Evolutionary conservation across 2,888 invertebrate genomes (phyloP).

Genomic region (Agrochola litura): DNA sequence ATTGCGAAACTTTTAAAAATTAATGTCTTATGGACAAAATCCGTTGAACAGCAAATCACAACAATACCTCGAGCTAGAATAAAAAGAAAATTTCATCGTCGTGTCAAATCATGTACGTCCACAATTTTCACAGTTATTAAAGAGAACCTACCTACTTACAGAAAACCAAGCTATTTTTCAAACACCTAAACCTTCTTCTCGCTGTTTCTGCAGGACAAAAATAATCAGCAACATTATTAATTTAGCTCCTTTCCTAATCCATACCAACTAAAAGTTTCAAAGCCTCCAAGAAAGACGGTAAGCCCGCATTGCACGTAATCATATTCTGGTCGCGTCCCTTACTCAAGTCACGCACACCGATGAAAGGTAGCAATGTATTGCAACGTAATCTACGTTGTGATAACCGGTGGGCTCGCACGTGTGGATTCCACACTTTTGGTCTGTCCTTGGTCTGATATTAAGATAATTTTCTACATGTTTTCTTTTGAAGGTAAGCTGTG

Average conservation of each 20-base stretch:
- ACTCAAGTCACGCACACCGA: constrained; percentile 48
- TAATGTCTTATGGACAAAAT: background rate
- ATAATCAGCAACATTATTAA: constrained; percentile 27
- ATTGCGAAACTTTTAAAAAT: background rate
- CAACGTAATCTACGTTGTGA: constrained; percentile 45
- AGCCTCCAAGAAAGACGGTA: constrained; percentile 17
- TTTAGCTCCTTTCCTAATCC: constrained; percentile 32
- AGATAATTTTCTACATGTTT: constrained; percentile 31
- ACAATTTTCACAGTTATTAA: background rate
- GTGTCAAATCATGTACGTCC: background rate
- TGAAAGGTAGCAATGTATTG: constrained; percentile 62
- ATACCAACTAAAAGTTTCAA: constrained; percentile 3
- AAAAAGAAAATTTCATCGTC: background rate
- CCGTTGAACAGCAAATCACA: background rate
- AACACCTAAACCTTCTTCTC: background rate
- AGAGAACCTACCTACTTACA: background rate
- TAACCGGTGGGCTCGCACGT: constrained; percentile 37
- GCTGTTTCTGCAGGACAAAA: background rate
- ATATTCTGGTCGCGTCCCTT: constrained; percentile 47
- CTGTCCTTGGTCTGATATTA: constrained; percentile 32
- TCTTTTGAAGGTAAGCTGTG: background rate
- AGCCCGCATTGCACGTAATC: constrained; percentile 1
- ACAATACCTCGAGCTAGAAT: background rate
- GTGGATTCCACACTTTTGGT: constrained; percentile 28
- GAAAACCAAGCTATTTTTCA: background rate